Conservation (phyloP, 2,888 invertebrate species). For the Bombylius major region DNA sequence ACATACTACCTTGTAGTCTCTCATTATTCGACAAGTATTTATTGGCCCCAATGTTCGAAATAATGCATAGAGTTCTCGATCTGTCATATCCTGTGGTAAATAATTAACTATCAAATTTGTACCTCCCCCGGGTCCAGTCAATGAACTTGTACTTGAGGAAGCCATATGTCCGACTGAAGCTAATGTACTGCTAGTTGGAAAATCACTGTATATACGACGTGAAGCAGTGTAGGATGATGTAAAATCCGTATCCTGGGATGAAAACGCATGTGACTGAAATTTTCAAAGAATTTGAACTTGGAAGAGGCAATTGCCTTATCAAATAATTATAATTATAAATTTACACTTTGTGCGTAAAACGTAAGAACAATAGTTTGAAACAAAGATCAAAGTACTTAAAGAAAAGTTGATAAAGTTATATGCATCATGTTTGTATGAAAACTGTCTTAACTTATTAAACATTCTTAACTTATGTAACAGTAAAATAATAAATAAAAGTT, state of each 20-base stretch:
- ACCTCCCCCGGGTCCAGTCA: conserved; percentile 24
- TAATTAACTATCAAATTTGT: conserved; percentile 93
- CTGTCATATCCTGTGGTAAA: conserved; percentile 85
- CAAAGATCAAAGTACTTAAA: too few species aligned
- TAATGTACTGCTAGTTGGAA: conserved; percentile 29
- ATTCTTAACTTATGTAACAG: too few species aligned
- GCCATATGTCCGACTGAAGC: conserved; percentile 28
- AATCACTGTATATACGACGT: conserved; percentile 35
- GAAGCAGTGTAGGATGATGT: conserved; percentile 34
- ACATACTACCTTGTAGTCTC: conserved; percentile 61
- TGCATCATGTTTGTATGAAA: too few species aligned
- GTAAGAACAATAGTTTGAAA: too few species aligned
- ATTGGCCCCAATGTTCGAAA: conserved; percentile 81
- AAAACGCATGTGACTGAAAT: conserved; percentile 40
- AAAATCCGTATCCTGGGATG: conserved; percentile 39
- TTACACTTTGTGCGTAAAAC: too few species aligned
- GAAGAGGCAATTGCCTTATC: conserved; percentile 22
- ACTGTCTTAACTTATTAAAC: too few species aligned
- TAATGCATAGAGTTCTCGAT: conserved; percentile 78
- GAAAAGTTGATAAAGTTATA: too few species aligned
- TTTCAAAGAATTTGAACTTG: conserved; percentile 29
- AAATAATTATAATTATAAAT: too few species aligned
- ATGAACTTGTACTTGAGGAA: conserved; percentile 27
- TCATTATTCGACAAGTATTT: conserved; percentile 84
- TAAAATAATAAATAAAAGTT: too few species aligned